Evolutionary conservation across 2,113 vertebrate species (phyloP).

Genomic region (Panurus biarmicus): DNA sequence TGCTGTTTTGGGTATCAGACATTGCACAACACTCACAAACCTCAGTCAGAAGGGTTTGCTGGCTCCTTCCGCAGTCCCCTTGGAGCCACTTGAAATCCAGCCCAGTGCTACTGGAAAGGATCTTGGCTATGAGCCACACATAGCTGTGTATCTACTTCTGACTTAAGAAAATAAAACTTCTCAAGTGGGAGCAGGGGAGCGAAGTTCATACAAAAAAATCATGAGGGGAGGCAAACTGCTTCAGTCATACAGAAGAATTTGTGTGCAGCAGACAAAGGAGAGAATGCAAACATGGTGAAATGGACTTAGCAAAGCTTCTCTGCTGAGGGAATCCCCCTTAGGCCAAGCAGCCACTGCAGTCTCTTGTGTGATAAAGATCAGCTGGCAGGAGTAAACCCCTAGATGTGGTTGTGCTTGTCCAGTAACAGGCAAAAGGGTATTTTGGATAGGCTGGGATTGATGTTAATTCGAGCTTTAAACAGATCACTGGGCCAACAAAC

Average conservation of each 20-base stretch:
- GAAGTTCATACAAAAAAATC: not conserved
- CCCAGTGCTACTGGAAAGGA: not conserved
- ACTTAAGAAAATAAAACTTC: not conserved
- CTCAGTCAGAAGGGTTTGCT: not conserved
- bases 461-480: not conserved
- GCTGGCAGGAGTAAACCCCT: not conserved
- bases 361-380: not conserved
- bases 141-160: accelerated
- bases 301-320: not conserved
- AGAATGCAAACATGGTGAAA: not conserved
- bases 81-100: not conserved
- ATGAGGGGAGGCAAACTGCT: not conserved
- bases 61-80: not conserved
- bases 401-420: not conserved
- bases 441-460: not conserved
- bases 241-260: not conserved
- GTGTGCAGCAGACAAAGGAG: not conserved
- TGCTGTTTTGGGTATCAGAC: not conserved
- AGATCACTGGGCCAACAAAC: not conserved
- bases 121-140: not conserved
- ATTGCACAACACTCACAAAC: not conserved
- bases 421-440: not conserved
- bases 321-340: not conserved
- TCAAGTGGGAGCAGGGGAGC: not conserved
- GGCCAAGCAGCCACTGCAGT: not conserved